These are phyloP conservation scores for Lordiphosa fenestrarum DNA, from an alignment of 2,888 invertebrate genomes.

Conservation along the genomic window DNA sequence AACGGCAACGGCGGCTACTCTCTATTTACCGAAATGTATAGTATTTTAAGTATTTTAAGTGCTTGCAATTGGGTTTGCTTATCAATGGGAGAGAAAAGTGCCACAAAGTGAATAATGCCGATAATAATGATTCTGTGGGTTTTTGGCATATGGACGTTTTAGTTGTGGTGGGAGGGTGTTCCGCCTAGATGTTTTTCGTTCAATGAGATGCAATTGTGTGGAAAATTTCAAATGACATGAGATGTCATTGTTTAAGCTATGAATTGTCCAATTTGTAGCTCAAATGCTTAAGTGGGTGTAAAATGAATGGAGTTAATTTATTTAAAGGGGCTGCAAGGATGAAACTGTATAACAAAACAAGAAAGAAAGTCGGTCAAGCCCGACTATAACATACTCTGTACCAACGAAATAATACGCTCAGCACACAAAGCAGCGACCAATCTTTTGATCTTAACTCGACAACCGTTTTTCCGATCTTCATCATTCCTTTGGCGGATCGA, in stretches of 20 bases:
- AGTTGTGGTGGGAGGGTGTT: slow-evolving; percentile 12
- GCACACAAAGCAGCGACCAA: no score
- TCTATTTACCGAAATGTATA: slow-evolving; percentile 48
- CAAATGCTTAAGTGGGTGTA: slow-evolving; percentile 1
- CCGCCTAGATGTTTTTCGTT: slow-evolving; percentile 12
- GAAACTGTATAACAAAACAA: no score
- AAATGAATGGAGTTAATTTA: no score
- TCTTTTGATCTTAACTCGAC: no score
- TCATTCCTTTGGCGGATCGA: no score
- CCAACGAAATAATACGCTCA: no score
- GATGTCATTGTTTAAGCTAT: slow-evolving; percentile 31
- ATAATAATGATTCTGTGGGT: slow-evolving; percentile 53
- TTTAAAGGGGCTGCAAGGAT: no score
- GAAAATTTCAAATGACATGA: slow-evolving; percentile 53
- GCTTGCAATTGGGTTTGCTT: slow-evolving; percentile 44
- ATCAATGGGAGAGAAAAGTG: slow-evolving; percentile 18
- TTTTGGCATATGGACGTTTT: slow-evolving; percentile 26
- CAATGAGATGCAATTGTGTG: slow-evolving; percentile 50
- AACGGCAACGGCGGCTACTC: slow-evolving; percentile 7
- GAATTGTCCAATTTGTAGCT: not conserved
- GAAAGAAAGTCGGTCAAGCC: no score
- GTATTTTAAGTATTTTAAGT: slow-evolving; percentile 58
- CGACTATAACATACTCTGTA: no score
- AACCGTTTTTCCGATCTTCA: no score
- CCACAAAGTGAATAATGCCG: slow-evolving; percentile 20